Percentiles rank a stretch among this genome's conserved stretches.
phyloP scores from a whole-genome alignment of 2,797 vertebrate species.

The Phrynocephalus forsythii region DNA sequence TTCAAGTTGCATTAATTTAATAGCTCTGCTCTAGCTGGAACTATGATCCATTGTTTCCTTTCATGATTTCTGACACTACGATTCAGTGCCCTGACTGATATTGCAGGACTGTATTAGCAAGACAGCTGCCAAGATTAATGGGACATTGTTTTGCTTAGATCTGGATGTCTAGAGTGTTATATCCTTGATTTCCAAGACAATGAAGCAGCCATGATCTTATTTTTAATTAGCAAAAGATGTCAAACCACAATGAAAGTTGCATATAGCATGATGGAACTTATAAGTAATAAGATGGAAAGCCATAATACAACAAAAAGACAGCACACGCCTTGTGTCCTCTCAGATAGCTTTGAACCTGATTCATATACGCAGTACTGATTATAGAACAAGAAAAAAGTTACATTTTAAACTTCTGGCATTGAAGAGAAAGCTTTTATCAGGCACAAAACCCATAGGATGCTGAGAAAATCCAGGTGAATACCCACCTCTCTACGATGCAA shows the following conservation, averaged over 20 bases:
- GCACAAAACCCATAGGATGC: background rate
- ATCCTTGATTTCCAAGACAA: background rate
- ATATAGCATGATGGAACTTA: too few relatives aligned
- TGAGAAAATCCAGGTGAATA: background rate
- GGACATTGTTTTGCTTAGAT: background rate
- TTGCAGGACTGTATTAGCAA: background rate
- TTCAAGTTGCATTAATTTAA: too few relatives aligned
- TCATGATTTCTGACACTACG: background rate
- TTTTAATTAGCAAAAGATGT: slow-evolving; percentile 12
- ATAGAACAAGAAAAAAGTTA: background rate
- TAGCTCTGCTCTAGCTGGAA: too few relatives aligned
- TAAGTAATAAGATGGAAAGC: background rate
- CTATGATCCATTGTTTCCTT: background rate
- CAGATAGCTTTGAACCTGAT: background rate
- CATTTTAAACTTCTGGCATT: background rate
- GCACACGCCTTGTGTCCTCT: background rate
- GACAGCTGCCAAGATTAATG: background rate
- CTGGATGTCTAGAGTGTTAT: background rate
- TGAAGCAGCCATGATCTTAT: too few relatives aligned
- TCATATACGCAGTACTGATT: background rate
- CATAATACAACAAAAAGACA: background rate
- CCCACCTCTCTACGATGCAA: background rate
- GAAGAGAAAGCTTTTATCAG: background rate
- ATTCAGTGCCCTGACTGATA: background rate
- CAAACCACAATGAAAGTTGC: background rate